Percentiles rank a stretch among this genome's conserved stretches.
Evolutionary conservation across 2,797 vertebrate species (phyloP).

Genomic region (Acrossocheilus wenchowensis): DNA sequence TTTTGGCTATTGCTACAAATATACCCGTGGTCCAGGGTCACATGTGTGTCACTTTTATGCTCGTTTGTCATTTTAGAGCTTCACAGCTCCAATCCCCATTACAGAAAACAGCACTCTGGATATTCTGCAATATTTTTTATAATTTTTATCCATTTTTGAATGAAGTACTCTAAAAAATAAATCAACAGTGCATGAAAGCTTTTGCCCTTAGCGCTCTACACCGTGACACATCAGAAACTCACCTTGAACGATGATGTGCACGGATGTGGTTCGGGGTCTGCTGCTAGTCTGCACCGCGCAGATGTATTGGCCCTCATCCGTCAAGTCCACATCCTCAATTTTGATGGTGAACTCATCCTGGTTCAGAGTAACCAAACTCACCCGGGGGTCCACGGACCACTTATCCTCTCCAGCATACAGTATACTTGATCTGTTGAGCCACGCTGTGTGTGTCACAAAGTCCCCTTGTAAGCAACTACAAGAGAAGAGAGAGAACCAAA

Average conservation of each 20-base stretch:
- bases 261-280: slow-evolving; percentile 78
- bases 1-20: no score
- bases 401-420: slow-evolving; percentile 83
- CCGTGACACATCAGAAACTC: slow-evolving; percentile 43
- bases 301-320: slow-evolving; percentile 81
- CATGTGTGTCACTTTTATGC: background rate
- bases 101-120: background rate
- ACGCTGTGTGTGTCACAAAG: slow-evolving; percentile 81
- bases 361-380: slow-evolving; percentile 80
- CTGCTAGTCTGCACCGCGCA: slow-evolving; percentile 83
- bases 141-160: background rate
- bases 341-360: slow-evolving; percentile 84
- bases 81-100: background rate
- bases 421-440: slow-evolving; percentile 85
- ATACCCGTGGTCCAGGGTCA: no score
- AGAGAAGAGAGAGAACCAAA: slow-evolving; percentile 32
- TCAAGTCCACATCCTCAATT: slow-evolving; percentile 81
- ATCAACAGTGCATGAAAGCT: background rate
- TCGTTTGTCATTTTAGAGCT: slow-evolving; percentile 20
- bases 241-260: slow-evolving; percentile 83
- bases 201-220: background rate
- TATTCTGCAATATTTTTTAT: background rate
- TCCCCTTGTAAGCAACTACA: slow-evolving; percentile 79
- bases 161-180: background rate
- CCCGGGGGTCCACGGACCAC: slow-evolving; percentile 83